Percentiles rank a stretch among this genome's conserved stretches.
These are phyloP conservation scores for Mesitornis unicolor DNA, from an alignment of 2,113 vertebrate species.

Conservation along the genomic window DNA sequence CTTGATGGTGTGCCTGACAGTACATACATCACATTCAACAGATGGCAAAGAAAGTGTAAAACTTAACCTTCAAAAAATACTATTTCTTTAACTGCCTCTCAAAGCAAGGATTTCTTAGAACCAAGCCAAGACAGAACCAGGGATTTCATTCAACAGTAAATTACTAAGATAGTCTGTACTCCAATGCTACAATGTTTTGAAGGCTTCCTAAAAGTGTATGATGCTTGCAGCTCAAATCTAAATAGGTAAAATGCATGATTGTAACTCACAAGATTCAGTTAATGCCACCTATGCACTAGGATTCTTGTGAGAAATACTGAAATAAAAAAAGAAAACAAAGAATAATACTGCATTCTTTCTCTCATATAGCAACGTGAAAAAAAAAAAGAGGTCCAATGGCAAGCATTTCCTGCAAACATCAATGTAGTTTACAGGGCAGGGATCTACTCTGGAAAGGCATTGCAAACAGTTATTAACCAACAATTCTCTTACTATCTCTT, in stretches of 20 bases:
- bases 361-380: not conserved
- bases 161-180: not conserved
- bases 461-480: not conserved
- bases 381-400: not conserved
- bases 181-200: not conserved
- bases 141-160: not conserved
- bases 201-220: not conserved
- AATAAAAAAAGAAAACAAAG: not conserved
- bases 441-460: not conserved
- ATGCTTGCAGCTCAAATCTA: not conserved
- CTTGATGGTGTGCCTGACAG: not conserved
- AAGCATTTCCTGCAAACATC: not conserved
- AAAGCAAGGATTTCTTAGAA: not conserved
- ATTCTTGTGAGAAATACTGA: not conserved
- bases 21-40: not conserved
- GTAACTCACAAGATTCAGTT: not conserved
- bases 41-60: not conserved
- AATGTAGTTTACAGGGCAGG: not conserved
- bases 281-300: accelerated
- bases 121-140: not conserved
- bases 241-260: not conserved
- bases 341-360: not conserved
- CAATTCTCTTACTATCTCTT: not conserved
- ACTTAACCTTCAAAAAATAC: not conserved
- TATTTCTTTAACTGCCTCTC: not conserved